Conservation (phyloP, 2,797 vertebrate genomes). For the Hydrophis major region DNA sequence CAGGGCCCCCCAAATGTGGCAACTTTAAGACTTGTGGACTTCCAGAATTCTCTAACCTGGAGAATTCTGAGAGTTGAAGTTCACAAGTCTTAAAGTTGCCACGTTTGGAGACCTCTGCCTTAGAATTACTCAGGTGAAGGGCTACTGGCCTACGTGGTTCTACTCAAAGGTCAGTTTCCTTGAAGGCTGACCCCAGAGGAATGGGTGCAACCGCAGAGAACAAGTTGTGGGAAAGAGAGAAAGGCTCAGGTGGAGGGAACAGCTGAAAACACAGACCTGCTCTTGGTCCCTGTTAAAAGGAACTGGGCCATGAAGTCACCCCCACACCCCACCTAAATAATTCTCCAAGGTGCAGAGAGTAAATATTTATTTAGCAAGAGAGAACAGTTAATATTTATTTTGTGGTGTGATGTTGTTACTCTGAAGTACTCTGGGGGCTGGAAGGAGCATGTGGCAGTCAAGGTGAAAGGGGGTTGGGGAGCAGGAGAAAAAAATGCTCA, state of each 20-base stretch:
- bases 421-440: background rate
- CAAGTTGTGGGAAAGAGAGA: background rate
- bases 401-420: background rate
- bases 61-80: background rate
- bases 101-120: too few relatives aligned
- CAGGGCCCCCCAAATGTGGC: too few relatives aligned
- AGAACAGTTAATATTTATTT: background rate
- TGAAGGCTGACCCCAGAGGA: background rate
- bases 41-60: background rate
- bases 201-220: background rate
- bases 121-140: background rate
- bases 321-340: background rate
- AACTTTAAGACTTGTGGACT: too few relatives aligned
- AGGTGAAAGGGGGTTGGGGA: background rate
- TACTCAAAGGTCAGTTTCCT: background rate
- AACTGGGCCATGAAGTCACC: background rate
- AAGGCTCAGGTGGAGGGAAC: background rate
- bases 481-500: background rate
- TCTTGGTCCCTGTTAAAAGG: background rate
- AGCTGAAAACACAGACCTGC: background rate
- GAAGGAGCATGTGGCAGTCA: background rate
- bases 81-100: background rate
- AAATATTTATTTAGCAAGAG: background rate
- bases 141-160: background rate
- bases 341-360: background rate